Evolutionary conservation across 2,113 vertebrate genomes (phyloP).

Genomic region (Oreocharis arfaki): DNA sequence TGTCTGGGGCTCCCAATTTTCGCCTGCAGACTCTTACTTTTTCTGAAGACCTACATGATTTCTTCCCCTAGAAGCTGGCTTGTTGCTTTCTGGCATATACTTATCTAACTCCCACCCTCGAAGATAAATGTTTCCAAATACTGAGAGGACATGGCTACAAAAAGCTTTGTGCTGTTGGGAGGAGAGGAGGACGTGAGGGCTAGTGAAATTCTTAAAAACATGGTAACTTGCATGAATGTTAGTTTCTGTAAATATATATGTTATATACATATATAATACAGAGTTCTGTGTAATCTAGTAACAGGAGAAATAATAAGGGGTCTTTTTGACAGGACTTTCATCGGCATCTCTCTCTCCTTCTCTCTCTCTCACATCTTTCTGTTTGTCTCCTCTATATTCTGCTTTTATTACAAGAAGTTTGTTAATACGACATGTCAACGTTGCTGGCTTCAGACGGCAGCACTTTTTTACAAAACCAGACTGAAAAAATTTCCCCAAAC

Average conservation of each 20-base stretch:
- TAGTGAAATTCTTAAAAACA: neutral
- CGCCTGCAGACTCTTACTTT: neutral
- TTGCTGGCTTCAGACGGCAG: neutral
- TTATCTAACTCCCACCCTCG: neutral
- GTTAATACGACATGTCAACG: neutral
- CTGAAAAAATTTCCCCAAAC: neutral
- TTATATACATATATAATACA: neutral
- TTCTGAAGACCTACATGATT: neutral
- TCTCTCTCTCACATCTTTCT: neutral
- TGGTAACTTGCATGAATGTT: neutral
- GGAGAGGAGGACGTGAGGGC: neutral
- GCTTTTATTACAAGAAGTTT: slow-evolving; percentile 13
- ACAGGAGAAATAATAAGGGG: neutral
- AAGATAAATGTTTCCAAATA: slow-evolving; percentile 36
- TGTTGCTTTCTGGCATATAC: slow-evolving; percentile 27
- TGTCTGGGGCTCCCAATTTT: neutral
- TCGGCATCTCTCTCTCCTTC: neutral
- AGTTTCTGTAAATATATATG: neutral
- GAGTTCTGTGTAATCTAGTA: neutral
- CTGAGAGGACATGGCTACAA: neutral
- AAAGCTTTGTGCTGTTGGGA: neutral
- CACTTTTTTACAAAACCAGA: neutral
- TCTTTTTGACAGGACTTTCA: neutral
- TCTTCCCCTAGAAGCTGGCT: slow-evolving; percentile 12
- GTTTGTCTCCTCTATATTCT: neutral